These are phyloP conservation scores for Jaculus jaculus DNA, from an alignment of 2,113 vertebrate genomes.

Conservation along the genomic window DNA sequence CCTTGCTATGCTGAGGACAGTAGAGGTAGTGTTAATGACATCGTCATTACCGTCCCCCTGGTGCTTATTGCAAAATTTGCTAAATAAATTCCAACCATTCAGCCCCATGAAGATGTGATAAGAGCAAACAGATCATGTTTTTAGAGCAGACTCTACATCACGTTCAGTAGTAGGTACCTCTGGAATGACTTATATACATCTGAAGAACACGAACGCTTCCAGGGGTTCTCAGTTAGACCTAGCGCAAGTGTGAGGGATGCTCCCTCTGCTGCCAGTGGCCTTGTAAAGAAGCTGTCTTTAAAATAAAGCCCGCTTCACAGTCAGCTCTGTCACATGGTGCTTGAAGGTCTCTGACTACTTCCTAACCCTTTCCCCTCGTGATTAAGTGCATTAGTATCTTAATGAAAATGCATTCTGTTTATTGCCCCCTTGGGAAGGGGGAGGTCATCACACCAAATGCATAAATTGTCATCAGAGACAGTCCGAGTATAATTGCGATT, in stretches of 20 bases:
- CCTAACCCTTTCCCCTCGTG: conserved; percentile 86
- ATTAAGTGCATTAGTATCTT: conserved; percentile 92
- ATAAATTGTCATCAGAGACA: conserved; percentile 90
- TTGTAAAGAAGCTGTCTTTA: conserved; percentile 74
- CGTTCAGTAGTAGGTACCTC: no score
- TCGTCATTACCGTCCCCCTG: no score
- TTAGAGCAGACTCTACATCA: not conserved
- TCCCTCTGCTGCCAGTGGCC: conserved; percentile 56
- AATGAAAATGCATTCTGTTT: conserved; percentile 92
- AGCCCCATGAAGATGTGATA: not conserved
- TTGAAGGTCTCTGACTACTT: conserved; percentile 83
- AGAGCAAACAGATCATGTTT: not conserved
- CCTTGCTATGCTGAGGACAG: not conserved
- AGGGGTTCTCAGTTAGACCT: not conserved
- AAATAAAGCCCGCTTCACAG: conserved; percentile 76
- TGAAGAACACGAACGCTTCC: not conserved
- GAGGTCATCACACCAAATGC: conserved; percentile 88
- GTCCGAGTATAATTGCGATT: conserved; percentile 88
- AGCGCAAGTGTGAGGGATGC: conserved; percentile 2
- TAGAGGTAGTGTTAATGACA: not conserved
- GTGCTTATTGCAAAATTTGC: not conserved
- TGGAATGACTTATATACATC: not conserved
- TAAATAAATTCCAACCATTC: not conserved
- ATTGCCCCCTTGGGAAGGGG: conserved; percentile 88
- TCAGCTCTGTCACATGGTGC: conserved; percentile 79